Percentiles rank a stretch among this genome's conserved stretches.
Evolutionary conservation across 1,140 invertebrate species (phyloP).

Genomic region (Penaeus chinensis): DNA sequence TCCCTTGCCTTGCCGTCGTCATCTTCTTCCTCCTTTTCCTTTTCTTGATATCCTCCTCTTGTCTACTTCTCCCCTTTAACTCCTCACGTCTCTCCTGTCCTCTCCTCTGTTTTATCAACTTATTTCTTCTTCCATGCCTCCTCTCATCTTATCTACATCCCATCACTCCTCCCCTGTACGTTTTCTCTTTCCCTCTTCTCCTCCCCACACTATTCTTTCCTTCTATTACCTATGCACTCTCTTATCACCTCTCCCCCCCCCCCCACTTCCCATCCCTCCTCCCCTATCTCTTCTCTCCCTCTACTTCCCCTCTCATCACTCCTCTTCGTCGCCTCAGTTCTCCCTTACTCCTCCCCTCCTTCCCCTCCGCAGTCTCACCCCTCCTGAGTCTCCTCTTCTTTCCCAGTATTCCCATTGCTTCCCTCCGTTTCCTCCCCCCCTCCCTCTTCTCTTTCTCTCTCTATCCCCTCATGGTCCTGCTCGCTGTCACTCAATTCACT

Average conservation of each 20-base stretch:
- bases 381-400: not conserved
- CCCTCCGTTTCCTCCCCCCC: not conserved
- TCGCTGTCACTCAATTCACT: not conserved
- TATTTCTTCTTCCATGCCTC: not conserved
- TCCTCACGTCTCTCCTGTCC: not conserved
- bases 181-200: not conserved
- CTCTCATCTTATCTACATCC: not conserved
- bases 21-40: not conserved
- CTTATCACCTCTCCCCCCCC: not conserved
- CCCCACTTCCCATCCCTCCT: not conserved
- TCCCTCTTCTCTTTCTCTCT: not conserved
- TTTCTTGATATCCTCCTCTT: slow-evolving; percentile 14
- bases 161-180: not conserved
- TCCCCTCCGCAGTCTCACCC: not conserved
- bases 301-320: not conserved
- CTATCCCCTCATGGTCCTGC: not conserved
- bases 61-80: not conserved
- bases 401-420: not conserved
- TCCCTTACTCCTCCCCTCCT: not conserved
- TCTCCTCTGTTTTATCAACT: not conserved
- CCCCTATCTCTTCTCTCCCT: slow-evolving; percentile 4
- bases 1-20: slow-evolving; percentile 12
- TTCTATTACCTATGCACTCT: not conserved
- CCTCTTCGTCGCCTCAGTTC: not conserved
- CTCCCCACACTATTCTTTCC: not conserved